Evolutionary conservation across 2,888 invertebrate species (phyloP).

Genomic region (Hyles lineata): DNA sequence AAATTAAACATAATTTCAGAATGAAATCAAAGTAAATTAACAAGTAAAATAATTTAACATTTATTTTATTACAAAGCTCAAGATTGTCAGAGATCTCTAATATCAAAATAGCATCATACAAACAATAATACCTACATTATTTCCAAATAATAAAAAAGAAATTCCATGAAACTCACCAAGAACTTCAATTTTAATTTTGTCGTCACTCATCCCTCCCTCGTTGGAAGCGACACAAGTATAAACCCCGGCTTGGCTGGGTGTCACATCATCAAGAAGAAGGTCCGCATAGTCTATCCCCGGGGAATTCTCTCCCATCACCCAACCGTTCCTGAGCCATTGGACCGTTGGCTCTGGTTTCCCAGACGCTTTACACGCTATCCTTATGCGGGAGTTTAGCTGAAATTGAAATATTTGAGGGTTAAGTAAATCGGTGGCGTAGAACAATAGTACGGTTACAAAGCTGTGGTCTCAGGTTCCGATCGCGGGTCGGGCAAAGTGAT

Average conservation of each 20-base stretch:
- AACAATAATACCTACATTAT: no score
- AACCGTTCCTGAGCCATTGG: constrained; percentile 84
- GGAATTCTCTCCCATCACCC: constrained; percentile 49
- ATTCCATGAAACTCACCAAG: constrained; percentile 57
- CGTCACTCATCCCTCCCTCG: constrained; percentile 76
- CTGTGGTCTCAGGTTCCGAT: no score
- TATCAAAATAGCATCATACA: no score
- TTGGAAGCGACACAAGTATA: constrained; percentile 85
- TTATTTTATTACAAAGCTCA: no score
- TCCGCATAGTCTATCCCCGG: constrained; percentile 62
- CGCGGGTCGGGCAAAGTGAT: no score
- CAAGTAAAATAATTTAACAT: no score
- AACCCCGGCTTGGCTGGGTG: constrained; percentile 66
- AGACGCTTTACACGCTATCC: constrained; percentile 80
- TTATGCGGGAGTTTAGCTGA: constrained; percentile 60
- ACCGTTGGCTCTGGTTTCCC: constrained; percentile 85
- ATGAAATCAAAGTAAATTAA: neutral
- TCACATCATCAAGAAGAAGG: constrained; percentile 57
- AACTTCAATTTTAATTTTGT: constrained; percentile 67
- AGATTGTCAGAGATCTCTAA: no score
- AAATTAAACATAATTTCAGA: no score
- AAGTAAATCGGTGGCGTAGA: no score
- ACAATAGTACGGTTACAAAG: neutral
- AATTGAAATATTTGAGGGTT: constrained; percentile 35
- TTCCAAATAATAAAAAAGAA: no score